Evolutionary conservation across 2,113 vertebrate species (phyloP), one percentile per base, ranked within the genome.

Genomic region (Pelecanoides urinatrix): DNA sequence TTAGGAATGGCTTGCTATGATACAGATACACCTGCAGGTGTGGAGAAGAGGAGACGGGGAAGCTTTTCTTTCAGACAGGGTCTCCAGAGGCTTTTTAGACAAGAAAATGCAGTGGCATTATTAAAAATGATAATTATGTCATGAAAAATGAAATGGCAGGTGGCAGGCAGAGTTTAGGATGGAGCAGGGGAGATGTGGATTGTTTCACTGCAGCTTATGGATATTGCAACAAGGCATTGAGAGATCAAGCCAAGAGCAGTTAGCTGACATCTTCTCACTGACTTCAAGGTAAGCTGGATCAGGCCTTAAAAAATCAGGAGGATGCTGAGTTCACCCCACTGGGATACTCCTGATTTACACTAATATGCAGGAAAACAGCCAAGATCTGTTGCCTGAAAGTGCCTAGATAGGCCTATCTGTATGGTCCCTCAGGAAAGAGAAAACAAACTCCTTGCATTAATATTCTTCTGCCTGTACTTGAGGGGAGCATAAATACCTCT

Each of bases 71-170:
- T 73, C 50, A 91, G 80, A 76, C 74, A 55, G 50, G 52, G 71
- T 93, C 77, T 97, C 92, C 55, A 67, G 89, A 77, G 84, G 58
- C 55, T 96, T 63, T 93, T 96, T 88, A 96, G 87, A 44, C 82
- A 96, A 81, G 68, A 86, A 94, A 93, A 86, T 75, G 56, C 58
- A 56, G 75, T 84, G 92, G 34, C 32, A 84, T 72, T 94, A 88
- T 94, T 92, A 96, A 93, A 96, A 96, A 86, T 78, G 0, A 26
- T 92, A 86, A 94, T 88, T 65, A 36, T 88, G 47, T 67, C 13
- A 88, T 68, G 72, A 88, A 93, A 88, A 96, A 91, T 77, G 77
- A 94, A 95, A 96, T 83, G 84, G 77, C 97, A 88, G 58, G 86
- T 94, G 77, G 66, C 47, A 95, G 77, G 49, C 70, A 91, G 74